Evolutionary conservation across 2,113 vertebrate species (phyloP), one percentile per base, ranked within the genome.

Genomic region (Microcebus ravelobensis): DNA sequence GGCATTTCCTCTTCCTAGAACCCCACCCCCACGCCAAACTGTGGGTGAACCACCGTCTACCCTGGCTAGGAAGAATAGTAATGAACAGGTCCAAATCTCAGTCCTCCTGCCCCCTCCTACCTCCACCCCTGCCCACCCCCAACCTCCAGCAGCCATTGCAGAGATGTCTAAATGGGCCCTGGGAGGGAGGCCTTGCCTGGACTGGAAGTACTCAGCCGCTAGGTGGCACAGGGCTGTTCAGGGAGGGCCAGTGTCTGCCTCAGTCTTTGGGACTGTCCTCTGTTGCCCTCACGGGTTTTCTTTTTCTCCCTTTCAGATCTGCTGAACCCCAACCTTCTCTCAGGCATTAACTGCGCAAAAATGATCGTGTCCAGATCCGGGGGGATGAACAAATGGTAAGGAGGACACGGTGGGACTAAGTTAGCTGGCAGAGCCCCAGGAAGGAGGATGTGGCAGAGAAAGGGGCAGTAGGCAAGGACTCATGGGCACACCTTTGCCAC

Each of bases 361-460:
- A 97, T 25, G 77, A 97, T 98, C 23, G 36, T 97, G 63, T 97
- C 95, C 0, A 6, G 25, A 80, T 20, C 55, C 9, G 68, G 77
- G 12, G 96, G 97, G 5, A 93, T 98, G 96, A 96, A 34, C 50
- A 97, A 96, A 93, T 98, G 98, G 96, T 98, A 65, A 97, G 95
- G 70, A 71, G 45, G 42, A 57, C 12, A 31, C 9, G 52, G 5
- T 42, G 61, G 89, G 87, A 31, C 3, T 21, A 23, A 68, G 45
- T 81, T 20, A 82, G 48, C 2, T 1, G 92, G 17, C 34, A 79
- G 59, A 50, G 25, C 27, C 70, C 55, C 73, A 63, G 27, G 73
- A 45, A 89, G n/a, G 50, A 45, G 65, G 50, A n/a, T 6, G 9
- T 57, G 52, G 48, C n/a, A 93, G 77, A 94, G 73, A 48, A 81